phyloP scores from a whole-genome alignment of 2,888 invertebrate species.

The Pachydiplax longipennis region DNA sequence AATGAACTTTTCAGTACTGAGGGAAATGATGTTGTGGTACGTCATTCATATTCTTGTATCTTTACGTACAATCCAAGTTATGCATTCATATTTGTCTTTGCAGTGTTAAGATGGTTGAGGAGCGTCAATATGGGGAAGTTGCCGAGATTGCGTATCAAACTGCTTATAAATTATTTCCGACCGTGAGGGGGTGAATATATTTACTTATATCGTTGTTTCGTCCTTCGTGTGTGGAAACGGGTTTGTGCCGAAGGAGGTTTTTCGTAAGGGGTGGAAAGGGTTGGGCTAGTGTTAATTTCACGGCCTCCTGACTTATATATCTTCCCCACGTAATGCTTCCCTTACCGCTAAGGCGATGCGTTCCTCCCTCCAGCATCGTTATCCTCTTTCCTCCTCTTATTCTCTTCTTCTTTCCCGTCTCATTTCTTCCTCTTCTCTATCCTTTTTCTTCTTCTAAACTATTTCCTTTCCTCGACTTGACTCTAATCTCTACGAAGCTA shows the following conservation, averaged over 20 bases:
- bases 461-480: neutral
- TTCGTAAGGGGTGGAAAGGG: neutral
- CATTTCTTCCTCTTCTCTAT: neutral
- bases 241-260: neutral
- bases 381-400: neutral
- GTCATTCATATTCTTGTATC: no score
- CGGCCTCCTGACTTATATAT: conserved; percentile 39
- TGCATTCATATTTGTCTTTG: no score
- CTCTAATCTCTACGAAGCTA: neutral
- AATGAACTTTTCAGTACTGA: neutral
- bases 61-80: no score
- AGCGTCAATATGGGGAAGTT: neutral
- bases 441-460: neutral
- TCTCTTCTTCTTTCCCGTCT: neutral
- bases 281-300: conserved; percentile 29
- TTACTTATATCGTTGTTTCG: neutral
- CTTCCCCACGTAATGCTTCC: conserved; percentile 33
- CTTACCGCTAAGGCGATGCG: neutral
- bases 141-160: no score
- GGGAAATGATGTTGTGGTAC: neutral
- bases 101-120: neutral
- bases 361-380: neutral
- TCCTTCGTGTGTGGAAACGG: neutral
- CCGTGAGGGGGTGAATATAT: no score
- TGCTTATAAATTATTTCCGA: no score